Conservation (phyloP, 2,113 vertebrate species). For the Scalopus aquaticus region DNA sequence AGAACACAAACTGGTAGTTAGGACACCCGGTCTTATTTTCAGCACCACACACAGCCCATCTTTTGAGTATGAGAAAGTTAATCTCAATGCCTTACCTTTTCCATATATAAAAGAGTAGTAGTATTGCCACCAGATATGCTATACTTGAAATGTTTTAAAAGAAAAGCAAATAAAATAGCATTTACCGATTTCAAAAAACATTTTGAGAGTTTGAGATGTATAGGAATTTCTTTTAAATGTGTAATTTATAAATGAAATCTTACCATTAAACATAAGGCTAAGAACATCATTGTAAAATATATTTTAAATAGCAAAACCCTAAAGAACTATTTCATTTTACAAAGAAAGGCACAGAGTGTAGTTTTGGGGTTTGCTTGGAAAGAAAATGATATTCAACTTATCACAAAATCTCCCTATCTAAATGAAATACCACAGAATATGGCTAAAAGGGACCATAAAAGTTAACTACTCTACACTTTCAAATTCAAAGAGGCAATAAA, state of each 20-base stretch:
- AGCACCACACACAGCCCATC: conserved; percentile 83
- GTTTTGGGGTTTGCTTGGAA: conserved; percentile 55
- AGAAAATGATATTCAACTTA: conserved; percentile 54
- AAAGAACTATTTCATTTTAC: conserved; percentile 69
- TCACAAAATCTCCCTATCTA: conserved; percentile 49
- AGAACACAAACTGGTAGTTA: conserved; percentile 72
- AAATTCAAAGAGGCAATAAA: conserved; percentile 45
- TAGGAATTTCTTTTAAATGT: conserved; percentile 61
- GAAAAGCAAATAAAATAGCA: conserved; percentile 69
- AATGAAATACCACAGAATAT: conserved; percentile 31
- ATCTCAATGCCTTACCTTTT: conserved; percentile 80
- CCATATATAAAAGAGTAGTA: conserved; percentile 67
- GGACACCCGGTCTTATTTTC: conserved; percentile 81
- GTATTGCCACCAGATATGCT: conserved; percentile 57
- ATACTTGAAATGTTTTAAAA: conserved; percentile 71
- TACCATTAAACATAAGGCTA: conserved; percentile 64
- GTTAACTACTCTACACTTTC: conserved; percentile 61
- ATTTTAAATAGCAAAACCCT: conserved; percentile 61
- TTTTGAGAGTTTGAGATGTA: conserved; percentile 49
- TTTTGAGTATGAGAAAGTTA: conserved; percentile 68
- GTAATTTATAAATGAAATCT: conserved; percentile 69
- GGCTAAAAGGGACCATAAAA: conserved; percentile 31
- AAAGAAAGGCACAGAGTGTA: conserved; percentile 59
- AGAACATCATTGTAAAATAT: conserved; percentile 59
- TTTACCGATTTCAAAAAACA: conserved; percentile 72